Evolutionary conservation across 2,113 vertebrate species (phyloP).

Genomic region (Pimephales promelas): DNA sequence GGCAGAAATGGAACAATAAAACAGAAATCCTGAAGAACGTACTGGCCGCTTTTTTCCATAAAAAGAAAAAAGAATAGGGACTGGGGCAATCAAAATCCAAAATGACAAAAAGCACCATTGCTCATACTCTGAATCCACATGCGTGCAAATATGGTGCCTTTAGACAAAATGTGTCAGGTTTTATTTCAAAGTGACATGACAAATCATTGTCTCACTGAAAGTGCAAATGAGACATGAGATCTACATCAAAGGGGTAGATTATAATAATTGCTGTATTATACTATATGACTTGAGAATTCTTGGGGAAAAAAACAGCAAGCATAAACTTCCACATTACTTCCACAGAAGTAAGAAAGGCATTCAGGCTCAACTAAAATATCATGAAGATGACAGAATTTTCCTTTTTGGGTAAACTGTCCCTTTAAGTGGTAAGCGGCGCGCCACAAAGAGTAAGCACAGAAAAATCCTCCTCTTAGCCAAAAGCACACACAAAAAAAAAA

Average conservation of each 20-base stretch:
- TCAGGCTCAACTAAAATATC: not conserved
- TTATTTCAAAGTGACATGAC: not conserved
- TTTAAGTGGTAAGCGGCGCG: conserved; percentile 7
- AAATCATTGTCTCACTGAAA: not conserved
- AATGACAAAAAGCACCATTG: too few relatives aligned
- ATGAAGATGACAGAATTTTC: not conserved
- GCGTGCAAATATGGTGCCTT: not conserved
- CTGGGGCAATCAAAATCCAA: too few relatives aligned
- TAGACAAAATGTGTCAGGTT: not conserved
- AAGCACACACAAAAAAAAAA: conserved; percentile 12
- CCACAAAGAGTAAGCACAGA: conserved; percentile 3
- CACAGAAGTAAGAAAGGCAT: not conserved
- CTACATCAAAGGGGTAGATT: too few relatives aligned
- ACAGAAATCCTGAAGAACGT: not conserved
- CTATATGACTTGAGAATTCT: not conserved
- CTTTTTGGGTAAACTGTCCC: not conserved
- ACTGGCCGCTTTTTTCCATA: not conserved
- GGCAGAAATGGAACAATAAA: not conserved
- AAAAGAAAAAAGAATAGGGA: not conserved
- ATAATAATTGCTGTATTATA: too few relatives aligned
- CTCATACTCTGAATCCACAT: too few relatives aligned
- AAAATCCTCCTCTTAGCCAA: conserved; percentile 19
- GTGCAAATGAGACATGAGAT: not conserved
- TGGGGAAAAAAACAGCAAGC: not conserved
- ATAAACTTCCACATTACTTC: not conserved